Percentiles rank a stretch among this genome's conserved stretches.
Conservation (phyloP, 30 jellyfish, hydroid and myxozoan species). For the Pelagia noctiluca region DNA sequence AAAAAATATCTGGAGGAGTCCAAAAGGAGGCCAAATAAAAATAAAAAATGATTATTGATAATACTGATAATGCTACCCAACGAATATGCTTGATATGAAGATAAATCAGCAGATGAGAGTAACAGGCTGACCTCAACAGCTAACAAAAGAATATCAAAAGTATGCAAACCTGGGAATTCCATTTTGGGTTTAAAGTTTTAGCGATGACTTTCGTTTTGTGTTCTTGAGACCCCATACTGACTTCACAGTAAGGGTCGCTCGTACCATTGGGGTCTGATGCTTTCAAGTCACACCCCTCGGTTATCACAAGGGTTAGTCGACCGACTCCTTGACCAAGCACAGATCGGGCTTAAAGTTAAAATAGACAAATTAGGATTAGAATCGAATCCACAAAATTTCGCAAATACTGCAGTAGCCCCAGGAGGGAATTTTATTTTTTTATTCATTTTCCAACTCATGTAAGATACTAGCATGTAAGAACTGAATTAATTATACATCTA, state of each 20-base stretch:
- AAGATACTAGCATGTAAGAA: too few species aligned
- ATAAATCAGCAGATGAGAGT: too few species aligned
- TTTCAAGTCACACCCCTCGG: conserved; percentile 95
- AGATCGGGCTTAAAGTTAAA: conserved; percentile 90
- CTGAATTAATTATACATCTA: too few species aligned
- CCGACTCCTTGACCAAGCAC: conserved; percentile 95
- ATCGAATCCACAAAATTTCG: too few species aligned
- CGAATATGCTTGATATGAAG: too few species aligned
- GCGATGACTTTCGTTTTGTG: conserved; percentile 97
- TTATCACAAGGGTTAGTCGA: conserved; percentile 78
- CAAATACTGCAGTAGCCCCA: too few species aligned
- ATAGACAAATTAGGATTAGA: not conserved
- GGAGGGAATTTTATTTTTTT: too few species aligned
- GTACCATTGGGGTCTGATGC: conserved; percentile 99
- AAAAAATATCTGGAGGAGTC: not conserved
- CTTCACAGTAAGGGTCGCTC: conserved; percentile 99
- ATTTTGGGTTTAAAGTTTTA: conserved; percentile 94
- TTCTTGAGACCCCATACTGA: conserved; percentile 99
- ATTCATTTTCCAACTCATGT: too few species aligned
- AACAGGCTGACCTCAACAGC: not conserved
- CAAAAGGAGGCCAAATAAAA: not conserved
- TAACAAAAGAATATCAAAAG: not conserved
- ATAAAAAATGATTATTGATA: too few species aligned
- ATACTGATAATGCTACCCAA: too few species aligned
- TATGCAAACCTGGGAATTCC: conserved; percentile 89